These are phyloP conservation scores for Acanthoscelides obtectus DNA, from an alignment of 2,888 invertebrate genomes.

Conservation along the genomic window DNA sequence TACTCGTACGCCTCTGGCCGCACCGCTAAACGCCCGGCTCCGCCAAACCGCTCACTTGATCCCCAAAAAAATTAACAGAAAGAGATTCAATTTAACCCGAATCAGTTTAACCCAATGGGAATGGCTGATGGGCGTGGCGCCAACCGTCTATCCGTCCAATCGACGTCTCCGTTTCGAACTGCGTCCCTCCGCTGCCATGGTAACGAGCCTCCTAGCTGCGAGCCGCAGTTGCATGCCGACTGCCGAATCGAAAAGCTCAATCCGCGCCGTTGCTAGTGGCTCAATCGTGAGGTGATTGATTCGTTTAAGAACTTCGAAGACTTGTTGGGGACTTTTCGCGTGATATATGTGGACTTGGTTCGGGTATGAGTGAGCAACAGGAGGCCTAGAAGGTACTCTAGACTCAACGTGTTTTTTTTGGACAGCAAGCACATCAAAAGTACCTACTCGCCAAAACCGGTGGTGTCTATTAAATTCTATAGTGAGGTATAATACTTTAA, in stretches of 20 bases:
- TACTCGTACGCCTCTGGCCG: neutral
- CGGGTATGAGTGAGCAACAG: neutral
- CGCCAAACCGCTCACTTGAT: constrained; percentile 36
- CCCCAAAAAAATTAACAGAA: constrained; percentile 46
- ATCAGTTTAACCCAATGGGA: constrained; percentile 50
- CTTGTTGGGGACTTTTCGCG: neutral
- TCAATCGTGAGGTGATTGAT: constrained; percentile 6
- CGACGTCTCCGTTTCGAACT: constrained; percentile 36
- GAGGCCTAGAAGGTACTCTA: too few relatives aligned
- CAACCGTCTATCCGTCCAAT: constrained; percentile 42
- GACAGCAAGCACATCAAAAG: too few relatives aligned
- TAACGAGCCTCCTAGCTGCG: constrained; percentile 38
- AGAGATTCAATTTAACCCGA: constrained; percentile 49
- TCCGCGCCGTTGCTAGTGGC: constrained; percentile 11
- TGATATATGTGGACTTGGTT: neutral
- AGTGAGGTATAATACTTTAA: too few relatives aligned
- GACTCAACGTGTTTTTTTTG: too few relatives aligned
- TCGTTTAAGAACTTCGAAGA: neutral
- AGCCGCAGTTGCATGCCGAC: constrained; percentile 39
- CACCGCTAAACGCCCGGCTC: neutral
- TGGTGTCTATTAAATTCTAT: too few relatives aligned
- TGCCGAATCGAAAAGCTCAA: constrained; percentile 28
- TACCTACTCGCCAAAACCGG: too few relatives aligned
- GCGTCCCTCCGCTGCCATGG: constrained; percentile 44
- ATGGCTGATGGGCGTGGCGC: constrained; percentile 40